Conservation (phyloP, 2,113 vertebrate species). For the Seriola aureovittata region DNA sequence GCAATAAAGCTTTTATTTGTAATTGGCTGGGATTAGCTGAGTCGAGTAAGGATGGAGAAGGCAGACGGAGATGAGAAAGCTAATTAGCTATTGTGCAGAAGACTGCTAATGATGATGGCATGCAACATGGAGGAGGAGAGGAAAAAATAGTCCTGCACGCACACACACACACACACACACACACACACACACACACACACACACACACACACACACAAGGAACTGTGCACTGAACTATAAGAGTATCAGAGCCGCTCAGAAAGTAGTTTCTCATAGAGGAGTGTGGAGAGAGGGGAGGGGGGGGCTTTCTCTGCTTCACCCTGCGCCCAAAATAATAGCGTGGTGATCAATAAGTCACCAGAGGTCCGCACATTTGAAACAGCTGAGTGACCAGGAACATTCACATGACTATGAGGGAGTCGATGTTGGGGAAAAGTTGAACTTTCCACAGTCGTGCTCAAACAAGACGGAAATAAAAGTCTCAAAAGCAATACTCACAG, state of each 20-base stretch:
- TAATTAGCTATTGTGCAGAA: constrained; percentile 81
- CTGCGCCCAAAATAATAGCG: constrained; percentile 28
- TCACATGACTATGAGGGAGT: not conserved
- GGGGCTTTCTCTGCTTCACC: constrained; percentile 17
- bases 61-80: constrained; percentile 79
- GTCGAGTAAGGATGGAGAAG: constrained; percentile 68
- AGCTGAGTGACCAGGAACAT: constrained; percentile 37
- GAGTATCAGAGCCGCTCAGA: constrained; percentile 36
- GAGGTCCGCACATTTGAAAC: constrained; percentile 15
- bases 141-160: constrained; percentile 39
- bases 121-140: constrained; percentile 51
- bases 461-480: not conserved
- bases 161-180: not conserved
- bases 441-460: constrained; percentile 12
- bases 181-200: constrained; percentile 18
- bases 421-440: constrained; percentile 9
- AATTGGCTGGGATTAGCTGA: constrained; percentile 81
- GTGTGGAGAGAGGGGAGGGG: not conserved
- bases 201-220: constrained; percentile 1
- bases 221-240: constrained; percentile 34
- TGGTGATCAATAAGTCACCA: constrained; percentile 57
- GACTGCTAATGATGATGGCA: constrained; percentile 73
- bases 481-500: not conserved
- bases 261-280: constrained; percentile 5
- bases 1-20: constrained; percentile 65